Percentiles rank a stretch among this genome's conserved stretches.
Evolutionary conservation across 1,140 invertebrate species (phyloP).

Genomic region (Dysdera silvatica): DNA sequence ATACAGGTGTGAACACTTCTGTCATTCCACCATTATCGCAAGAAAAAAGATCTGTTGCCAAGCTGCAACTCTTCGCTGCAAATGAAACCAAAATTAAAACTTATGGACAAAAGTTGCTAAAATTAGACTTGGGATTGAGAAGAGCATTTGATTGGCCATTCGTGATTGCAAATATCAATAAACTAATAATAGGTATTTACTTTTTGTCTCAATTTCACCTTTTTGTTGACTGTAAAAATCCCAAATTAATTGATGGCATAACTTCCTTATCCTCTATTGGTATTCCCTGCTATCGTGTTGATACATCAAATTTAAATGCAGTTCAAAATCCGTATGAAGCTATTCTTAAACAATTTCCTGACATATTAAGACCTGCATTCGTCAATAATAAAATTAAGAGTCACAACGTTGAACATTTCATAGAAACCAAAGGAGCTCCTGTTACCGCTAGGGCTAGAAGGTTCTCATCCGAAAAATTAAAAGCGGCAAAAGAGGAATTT

Average conservation of each 20-base stretch:
- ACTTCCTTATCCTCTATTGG: constrained; percentile 12
- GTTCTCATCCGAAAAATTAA: constrained; percentile 17
- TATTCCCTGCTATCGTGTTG: background rate
- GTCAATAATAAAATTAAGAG: background rate
- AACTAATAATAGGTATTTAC: constrained; percentile 29
- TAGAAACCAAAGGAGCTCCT: constrained; percentile 24
- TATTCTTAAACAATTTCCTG: constrained; percentile 8
- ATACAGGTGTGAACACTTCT: constrained; percentile 13
- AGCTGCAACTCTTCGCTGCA: constrained; percentile 17
- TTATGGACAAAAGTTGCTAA: constrained; percentile 10
- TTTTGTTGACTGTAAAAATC: constrained; percentile 5
- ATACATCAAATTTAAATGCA: background rate
- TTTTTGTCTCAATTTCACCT: constrained; percentile 21
- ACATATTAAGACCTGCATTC: constrained; percentile 1
- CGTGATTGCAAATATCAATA: constrained; percentile 20
- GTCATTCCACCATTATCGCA: constrained; percentile 3
- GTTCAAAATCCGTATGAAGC: constrained; percentile 3
- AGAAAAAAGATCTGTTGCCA: background rate
- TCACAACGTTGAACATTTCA: constrained; percentile 22
- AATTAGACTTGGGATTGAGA: constrained; percentile 18
- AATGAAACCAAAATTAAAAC: constrained; percentile 26
- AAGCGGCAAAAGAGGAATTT: constrained; percentile 24
- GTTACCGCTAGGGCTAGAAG: constrained; percentile 14
- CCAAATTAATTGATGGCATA: constrained; percentile 9
- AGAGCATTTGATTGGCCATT: constrained; percentile 16